A percentile compares a stretch with the other conserved stretches of the same genome.
phyloP scores from a whole-genome alignment of 1,140 invertebrate genomes.

The Pomacea maculata region DNA sequence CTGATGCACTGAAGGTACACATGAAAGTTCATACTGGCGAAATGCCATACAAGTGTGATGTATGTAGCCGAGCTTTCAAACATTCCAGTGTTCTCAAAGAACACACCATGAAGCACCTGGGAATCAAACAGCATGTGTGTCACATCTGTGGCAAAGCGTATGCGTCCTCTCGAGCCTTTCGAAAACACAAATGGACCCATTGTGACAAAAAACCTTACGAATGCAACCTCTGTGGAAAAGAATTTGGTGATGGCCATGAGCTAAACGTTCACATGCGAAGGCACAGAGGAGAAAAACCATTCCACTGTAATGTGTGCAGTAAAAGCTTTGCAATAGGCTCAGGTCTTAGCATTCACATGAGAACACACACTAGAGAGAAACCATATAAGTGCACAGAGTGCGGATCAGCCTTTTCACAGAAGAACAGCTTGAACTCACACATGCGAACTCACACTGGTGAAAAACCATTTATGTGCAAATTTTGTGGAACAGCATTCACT shows the following conservation, averaged over 20 bases:
- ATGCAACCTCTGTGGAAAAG: conserved; percentile 28
- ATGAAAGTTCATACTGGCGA: conserved; percentile 75
- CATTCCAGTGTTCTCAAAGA: conserved; percentile 10
- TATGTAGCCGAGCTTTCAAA: conserved; percentile 25
- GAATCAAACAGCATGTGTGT: conserved; percentile 26
- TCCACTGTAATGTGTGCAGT: conserved; percentile 23
- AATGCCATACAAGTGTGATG: conserved; percentile 71
- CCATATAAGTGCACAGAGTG: conserved; percentile 84
- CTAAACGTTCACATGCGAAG: conserved; percentile 18
- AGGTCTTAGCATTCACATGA: conserved; percentile 19
- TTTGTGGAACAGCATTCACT: conserved; percentile 69
- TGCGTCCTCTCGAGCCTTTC: conserved; percentile 13
- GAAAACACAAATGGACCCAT: conserved; percentile 24
- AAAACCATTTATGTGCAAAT: conserved; percentile 91
- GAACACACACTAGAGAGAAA: conserved; percentile 28
- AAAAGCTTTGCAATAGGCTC: conserved; percentile 20
- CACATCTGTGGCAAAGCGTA: conserved; percentile 18
- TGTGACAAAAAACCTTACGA: conserved; percentile 20
- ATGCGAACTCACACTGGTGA: conserved; percentile 94
- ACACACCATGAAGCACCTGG: conserved; percentile 18
- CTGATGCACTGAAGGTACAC: conserved; percentile 17
- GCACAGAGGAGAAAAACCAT: conserved; percentile 32
- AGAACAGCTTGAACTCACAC: conserved; percentile 91
- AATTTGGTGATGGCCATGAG: conserved; percentile 16
- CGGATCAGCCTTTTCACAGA: conserved; percentile 84